Evolutionary conservation across 1,140 invertebrate genomes (phyloP).

Genomic region (Papilio machaon): DNA sequence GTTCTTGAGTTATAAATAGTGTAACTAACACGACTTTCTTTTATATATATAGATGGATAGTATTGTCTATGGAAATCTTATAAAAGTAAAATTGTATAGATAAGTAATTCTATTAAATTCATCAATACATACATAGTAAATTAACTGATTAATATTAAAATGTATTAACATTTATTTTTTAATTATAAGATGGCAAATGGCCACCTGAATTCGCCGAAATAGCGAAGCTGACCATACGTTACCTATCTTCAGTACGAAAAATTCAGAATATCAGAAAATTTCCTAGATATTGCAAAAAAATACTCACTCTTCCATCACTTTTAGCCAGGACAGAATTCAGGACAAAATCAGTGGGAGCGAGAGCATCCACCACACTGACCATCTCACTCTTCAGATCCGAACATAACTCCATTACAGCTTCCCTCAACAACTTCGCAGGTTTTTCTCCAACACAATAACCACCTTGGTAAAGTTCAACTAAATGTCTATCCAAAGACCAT

Average conservation of each 20-base stretch:
- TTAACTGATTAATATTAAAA: too few species aligned
- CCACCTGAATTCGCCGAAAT: too few species aligned
- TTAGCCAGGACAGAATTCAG: constrained; percentile 92
- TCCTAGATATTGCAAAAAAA: background rate
- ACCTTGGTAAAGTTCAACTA: constrained; percentile 90
- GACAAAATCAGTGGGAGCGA: constrained; percentile 94
- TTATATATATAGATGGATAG: too few species aligned
- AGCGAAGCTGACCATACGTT: too few species aligned
- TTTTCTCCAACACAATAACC: constrained; percentile 62
- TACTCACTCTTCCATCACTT: constrained; percentile 90
- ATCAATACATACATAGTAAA: too few species aligned
- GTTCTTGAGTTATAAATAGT: too few species aligned
- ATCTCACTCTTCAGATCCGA: constrained; percentile 88
- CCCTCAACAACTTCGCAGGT: constrained; percentile 82
- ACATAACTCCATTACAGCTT: constrained; percentile 87
- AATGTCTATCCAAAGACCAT: constrained; percentile 88
- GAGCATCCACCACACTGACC: constrained; percentile 90
- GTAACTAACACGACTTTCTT: too few species aligned
- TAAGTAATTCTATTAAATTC: too few species aligned
- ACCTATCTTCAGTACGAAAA: background rate
- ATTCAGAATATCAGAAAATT: background rate
- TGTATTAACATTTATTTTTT: too few species aligned
- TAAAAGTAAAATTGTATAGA: too few species aligned
- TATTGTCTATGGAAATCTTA: too few species aligned
- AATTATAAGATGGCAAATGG: too few species aligned